phyloP scores from a whole-genome alignment of 2,113 vertebrate genomes.

The Coptodon bakossiorum region DNA sequence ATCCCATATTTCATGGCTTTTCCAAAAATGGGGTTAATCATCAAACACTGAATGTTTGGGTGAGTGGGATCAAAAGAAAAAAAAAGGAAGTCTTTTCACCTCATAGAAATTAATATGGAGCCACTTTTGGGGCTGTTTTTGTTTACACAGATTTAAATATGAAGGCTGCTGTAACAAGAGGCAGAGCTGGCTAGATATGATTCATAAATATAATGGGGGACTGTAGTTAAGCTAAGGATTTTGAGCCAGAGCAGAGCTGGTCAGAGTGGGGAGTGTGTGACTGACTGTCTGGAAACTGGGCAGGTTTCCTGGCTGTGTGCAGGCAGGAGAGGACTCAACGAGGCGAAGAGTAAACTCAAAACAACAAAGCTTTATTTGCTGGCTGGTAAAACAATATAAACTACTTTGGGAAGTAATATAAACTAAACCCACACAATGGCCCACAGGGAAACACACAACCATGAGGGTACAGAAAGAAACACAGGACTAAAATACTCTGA shows the following conservation, averaged over 20 bases:
- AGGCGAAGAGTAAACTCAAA: no score
- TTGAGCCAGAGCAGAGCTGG: background rate
- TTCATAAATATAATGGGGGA: no score
- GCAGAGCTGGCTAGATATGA: accelerated
- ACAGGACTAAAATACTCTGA: no score
- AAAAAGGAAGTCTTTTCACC: background rate
- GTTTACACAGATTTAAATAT: background rate
- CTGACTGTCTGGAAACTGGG: background rate
- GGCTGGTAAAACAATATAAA: no score
- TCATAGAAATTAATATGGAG: background rate
- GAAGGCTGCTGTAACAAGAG: background rate
- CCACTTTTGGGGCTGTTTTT: background rate
- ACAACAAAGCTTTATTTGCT: no score
- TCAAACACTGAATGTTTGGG: accelerated
- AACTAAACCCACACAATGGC: no score
- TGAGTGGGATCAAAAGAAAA: no score
- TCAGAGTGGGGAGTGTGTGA: background rate
- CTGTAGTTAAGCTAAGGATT: no score
- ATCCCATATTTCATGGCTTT: background rate
- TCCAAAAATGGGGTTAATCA: background rate
- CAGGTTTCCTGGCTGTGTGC: no score
- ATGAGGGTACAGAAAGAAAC: no score
- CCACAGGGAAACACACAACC: accelerated
- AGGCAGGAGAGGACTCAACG: no score
- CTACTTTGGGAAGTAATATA: no score